Evolutionary conservation across 2,797 vertebrate species (phyloP), one percentile per base, ranked within the genome.

Genomic region (Sebastes ruberrimus): DNA sequence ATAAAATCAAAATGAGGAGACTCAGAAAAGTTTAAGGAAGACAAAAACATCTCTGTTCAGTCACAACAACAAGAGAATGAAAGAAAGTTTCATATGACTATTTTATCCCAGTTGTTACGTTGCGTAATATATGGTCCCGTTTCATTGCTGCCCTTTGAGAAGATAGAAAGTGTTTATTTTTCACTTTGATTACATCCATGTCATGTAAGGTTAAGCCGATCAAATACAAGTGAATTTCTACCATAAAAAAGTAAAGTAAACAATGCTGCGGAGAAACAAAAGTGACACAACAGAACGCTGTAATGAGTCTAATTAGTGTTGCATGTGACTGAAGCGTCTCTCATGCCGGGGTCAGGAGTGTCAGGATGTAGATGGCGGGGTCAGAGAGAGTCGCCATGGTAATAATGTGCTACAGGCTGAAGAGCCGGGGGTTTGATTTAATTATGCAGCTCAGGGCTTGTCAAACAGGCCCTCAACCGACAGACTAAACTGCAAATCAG

Each of bases 351-450:
- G 78, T 76, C 53, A 74, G 30, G 2, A 22, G 76, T 4, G 56
- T 70, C 32, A 28, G 42, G 13, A 52, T 55, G 11, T 52, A 25
- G 63, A 49, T 70, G 46, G 20, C 14, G 14, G 59, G 76, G 79
- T 84, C 77, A 83, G 59, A 64, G 53, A 27, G n/a, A 65, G 60
- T 76, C 76, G 46, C 78, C 76, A 52, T 64, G 81, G 65, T 76
- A 62, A 73, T 67, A 30, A 68, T 69, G 23, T 49, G 71, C 71
- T 38, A 3, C 23, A 38, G 42, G 25, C 78, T 65, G 27, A 59
- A 60, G 72, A 64, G 53, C 52, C 14, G 33, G 20, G 13, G 38
- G 46, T 63, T 63, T 73, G 38, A 68, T 74, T 78, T 73, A 80
- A 84, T 84, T 75, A 80, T 71, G 25, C 22, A 28, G 68, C 53